These are phyloP conservation scores for Tinea semifulvella DNA, from an alignment of 2,888 invertebrate genomes.

Conservation along the genomic window DNA sequence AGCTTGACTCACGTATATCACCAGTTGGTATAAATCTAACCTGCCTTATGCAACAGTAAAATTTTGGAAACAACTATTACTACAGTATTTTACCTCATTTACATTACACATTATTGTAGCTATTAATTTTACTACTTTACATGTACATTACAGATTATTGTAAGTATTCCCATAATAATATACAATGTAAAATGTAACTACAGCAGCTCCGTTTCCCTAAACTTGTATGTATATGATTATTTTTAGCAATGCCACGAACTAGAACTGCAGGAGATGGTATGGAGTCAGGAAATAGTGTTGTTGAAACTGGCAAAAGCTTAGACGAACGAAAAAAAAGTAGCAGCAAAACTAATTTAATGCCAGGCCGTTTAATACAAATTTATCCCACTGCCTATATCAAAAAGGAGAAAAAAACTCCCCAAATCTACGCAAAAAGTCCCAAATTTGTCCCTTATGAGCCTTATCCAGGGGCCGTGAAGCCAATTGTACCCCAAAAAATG, in stretches of 20 bases:
- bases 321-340: conserved; percentile 21
- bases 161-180: too few relatives aligned
- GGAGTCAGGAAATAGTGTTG: conserved; percentile 64
- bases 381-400: conserved; percentile 69
- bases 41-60: too few relatives aligned
- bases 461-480: conserved; percentile 84
- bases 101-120: too few relatives aligned
- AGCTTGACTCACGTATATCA: too few relatives aligned
- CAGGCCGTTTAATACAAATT: conserved; percentile 46
- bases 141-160: too few relatives aligned
- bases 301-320: conserved; percentile 29
- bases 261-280: conserved; percentile 83
- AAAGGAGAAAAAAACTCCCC: conserved; percentile 62
- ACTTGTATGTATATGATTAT: too few relatives aligned
- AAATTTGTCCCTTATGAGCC: conserved; percentile 91
- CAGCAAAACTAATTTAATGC: conserved; percentile 32
- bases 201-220: too few relatives aligned
- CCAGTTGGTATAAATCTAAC: too few relatives aligned
- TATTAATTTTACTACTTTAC: too few relatives aligned
- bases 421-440: conserved; percentile 71
- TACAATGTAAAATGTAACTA: too few relatives aligned
- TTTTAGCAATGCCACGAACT: conserved; percentile 37
- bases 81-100: too few relatives aligned
- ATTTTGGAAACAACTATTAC: too few relatives aligned
- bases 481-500: conserved; percentile 69